Evolutionary conservation across 2,797 vertebrate species (phyloP), one percentile per base, ranked within the genome.

Genomic region (Betta splendens): DNA sequence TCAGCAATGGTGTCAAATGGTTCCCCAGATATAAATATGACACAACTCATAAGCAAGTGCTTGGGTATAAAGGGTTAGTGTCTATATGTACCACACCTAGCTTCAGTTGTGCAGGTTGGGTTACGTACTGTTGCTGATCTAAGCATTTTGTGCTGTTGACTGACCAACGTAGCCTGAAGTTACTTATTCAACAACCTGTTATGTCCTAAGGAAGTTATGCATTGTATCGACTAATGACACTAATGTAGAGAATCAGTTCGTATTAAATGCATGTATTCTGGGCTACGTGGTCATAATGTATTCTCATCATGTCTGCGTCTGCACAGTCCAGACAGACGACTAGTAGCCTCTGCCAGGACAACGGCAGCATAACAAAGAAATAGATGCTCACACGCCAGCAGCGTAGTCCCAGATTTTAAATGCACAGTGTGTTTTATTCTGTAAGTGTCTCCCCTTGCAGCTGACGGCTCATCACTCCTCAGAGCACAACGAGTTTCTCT

Each of bases 1-100:
- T 91, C 90, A 92, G 89, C 87, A 86, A 65, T 1, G 86, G 91
- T 92, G 88, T 92, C 90, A 55, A 76, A 84, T 91, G 88, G 48
- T 76, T 76, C 64, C 69, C 28, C 31, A 69, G 88, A 83, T 92
- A 91, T 90, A 91, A 90, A 92, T 91, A 89, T 85, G 79, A 80
- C 74, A 70, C 79, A 56, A 78, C 85, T 87, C 83, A 87, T 84
- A 86, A 86, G 83, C 84, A 59, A 87, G 74, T 79, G 65, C 72
- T 50, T 46, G 66, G 74, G 76, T 79, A 87, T 87, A 84, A 84
- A 82, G 79, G 54, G 65, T 72, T 64, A 31, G 84, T 51, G 46
- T 90, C 80, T 81, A 84, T 49, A 85, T 89, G 87, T 79, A 85
- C 75, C 80, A 81, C 87, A 89, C 86, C 85, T 85, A 80, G 76